Evolutionary conservation across 2,113 vertebrate genomes (phyloP).

Genomic region (Phalacrocorax aristotelis): DNA sequence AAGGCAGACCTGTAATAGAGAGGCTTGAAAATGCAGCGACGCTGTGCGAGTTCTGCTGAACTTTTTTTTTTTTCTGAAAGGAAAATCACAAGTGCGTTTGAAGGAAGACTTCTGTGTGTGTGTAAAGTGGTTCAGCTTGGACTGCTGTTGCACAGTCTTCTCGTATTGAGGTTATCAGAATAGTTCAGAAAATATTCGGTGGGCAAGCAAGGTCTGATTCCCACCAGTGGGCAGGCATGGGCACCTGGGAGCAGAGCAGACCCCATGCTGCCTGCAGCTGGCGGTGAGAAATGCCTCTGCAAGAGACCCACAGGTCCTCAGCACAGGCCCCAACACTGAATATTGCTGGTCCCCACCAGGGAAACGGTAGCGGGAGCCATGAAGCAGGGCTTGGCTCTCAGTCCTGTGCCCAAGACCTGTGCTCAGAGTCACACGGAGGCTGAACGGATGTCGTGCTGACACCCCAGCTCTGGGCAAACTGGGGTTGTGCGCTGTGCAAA

Average conservation of each 20-base stretch:
- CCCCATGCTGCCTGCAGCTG: not conserved
- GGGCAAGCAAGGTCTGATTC: not conserved
- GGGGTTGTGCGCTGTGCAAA: fast-evolving
- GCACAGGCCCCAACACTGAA: fast-evolving
- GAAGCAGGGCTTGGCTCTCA: fast-evolving
- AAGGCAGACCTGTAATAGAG: not conserved
- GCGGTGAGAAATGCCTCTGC: fast-evolving
- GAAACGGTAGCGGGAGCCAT: fast-evolving
- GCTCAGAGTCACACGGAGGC: fast-evolving
- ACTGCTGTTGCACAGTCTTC: not conserved
- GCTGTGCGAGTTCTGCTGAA: not conserved
- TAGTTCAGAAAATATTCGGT: not conserved
- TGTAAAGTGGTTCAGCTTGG: not conserved
- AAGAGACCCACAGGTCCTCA: fast-evolving
- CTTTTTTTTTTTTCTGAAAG: not conserved
- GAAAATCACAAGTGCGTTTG: not conserved
- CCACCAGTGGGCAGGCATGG: fast-evolving
- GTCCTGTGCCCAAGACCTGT: fast-evolving
- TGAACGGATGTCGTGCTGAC: fast-evolving
- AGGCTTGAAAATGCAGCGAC: not conserved
- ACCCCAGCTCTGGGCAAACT: fast-evolving
- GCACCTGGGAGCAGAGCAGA: not conserved
- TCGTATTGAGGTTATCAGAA: not conserved
- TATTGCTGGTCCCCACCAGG: fast-evolving
- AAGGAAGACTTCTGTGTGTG: not conserved